phyloP scores from a whole-genome alignment of 2,797 vertebrate genomes.

The Stomatorhinus walkeri region DNA sequence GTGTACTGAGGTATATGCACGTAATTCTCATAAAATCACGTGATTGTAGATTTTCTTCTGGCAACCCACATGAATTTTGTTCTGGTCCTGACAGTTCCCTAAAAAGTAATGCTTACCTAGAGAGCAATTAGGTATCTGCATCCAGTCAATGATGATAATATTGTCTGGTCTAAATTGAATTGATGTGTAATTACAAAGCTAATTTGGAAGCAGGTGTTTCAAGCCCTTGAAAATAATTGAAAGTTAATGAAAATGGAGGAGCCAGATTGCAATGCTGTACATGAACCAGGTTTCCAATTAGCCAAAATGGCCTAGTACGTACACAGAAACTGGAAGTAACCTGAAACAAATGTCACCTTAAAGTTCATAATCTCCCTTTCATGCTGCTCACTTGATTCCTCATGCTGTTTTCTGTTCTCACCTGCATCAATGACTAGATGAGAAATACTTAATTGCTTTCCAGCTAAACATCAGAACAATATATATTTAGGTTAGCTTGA shows the following conservation, averaged over 20 bases:
- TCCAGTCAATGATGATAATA: constrained; percentile 29
- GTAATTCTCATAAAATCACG: background rate
- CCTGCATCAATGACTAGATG: background rate
- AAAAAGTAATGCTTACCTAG: constrained; percentile 13
- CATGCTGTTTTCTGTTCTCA: background rate
- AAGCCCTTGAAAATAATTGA: constrained; percentile 46
- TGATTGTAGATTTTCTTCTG: background rate
- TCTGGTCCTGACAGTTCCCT: background rate
- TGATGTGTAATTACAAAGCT: constrained; percentile 46
- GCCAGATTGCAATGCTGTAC: constrained; percentile 14
- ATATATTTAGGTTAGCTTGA: background rate
- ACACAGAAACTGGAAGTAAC: constrained; percentile 29
- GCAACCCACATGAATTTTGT: background rate
- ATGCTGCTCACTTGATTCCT: background rate
- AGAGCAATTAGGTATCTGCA: constrained; percentile 25
- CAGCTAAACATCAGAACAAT: background rate
- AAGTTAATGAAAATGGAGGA: constrained; percentile 53
- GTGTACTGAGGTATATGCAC: background rate
- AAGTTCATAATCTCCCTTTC: constrained; percentile 7
- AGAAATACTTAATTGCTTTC: background rate
- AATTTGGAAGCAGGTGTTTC: constrained; percentile 60
- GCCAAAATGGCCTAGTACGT: constrained; percentile 26
- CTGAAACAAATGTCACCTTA: constrained; percentile 18
- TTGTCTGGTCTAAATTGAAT: constrained; percentile 41
- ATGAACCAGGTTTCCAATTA: constrained; percentile 25